These are phyloP conservation scores for Anabas testudineus DNA, from an alignment of 2,797 vertebrate species.

Conservation along the genomic window DNA sequence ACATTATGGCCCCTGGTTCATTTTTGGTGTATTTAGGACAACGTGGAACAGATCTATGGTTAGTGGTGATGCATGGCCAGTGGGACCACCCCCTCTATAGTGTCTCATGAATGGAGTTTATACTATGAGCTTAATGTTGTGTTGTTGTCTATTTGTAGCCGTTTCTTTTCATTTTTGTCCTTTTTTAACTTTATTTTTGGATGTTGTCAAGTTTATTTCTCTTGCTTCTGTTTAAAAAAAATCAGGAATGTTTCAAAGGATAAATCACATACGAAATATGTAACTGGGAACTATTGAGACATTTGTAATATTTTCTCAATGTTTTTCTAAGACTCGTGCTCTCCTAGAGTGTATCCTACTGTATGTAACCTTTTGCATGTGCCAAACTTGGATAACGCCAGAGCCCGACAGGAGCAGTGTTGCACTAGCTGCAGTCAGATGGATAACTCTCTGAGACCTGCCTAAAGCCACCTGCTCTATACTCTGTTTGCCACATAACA, in stretches of 20 bases:
- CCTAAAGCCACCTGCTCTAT: constrained; percentile 32
- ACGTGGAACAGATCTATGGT: constrained; percentile 27
- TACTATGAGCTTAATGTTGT: constrained; percentile 49
- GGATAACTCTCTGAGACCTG: constrained; percentile 38
- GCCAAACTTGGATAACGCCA: constrained; percentile 75
- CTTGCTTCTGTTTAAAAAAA: constrained; percentile 36
- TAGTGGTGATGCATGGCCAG: constrained; percentile 28
- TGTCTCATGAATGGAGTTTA: constrained; percentile 43
- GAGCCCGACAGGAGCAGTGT: constrained; percentile 66
- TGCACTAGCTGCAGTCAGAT: constrained; percentile 69
- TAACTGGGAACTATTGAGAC: constrained; percentile 32
- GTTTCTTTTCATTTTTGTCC: constrained; percentile 7
- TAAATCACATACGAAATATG: constrained; percentile 49
- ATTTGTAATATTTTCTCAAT: constrained; percentile 32
- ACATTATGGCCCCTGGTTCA: constrained; percentile 7
- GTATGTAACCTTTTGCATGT: constrained; percentile 62
- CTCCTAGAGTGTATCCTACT: constrained; percentile 33
- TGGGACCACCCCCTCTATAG: constrained; percentile 38
- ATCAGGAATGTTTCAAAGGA: constrained; percentile 57
- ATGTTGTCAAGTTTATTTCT: constrained; percentile 31
- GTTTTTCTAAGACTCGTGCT: constrained; percentile 33
- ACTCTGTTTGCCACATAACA: constrained; percentile 35
- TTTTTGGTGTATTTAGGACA: constrained; percentile 8
- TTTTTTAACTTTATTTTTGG: constrained; percentile 25
- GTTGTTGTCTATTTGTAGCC: constrained; percentile 26